These are phyloP conservation scores for Telmatherina bonti DNA, from an alignment of 2,797 vertebrate species.

Conservation along the genomic window DNA sequence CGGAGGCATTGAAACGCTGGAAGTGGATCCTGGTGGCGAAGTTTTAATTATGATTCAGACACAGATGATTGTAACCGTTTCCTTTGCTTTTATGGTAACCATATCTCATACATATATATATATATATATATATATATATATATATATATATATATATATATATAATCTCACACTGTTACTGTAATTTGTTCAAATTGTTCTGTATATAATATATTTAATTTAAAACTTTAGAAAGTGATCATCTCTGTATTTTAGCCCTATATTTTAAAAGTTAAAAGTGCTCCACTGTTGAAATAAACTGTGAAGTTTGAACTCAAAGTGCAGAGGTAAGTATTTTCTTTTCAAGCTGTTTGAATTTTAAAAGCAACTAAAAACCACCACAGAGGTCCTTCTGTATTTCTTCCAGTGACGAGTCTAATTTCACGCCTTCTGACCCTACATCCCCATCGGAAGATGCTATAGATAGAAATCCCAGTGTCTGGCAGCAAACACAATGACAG, in stretches of 20 bases:
- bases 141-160: no score
- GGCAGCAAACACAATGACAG: no score
- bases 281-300: conserved; percentile 69
- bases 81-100: conserved; percentile 77
- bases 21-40: conserved; percentile 29
- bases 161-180: conserved; percentile 45
- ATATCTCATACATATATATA: conserved; percentile 24
- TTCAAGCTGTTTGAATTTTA: neutral
- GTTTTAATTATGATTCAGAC: conserved; percentile 64
- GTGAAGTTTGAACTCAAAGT: conserved; percentile 42
- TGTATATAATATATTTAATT: conserved; percentile 78
- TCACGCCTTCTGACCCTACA: no score
- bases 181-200: conserved; percentile 61
- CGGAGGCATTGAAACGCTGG: conserved; percentile 37
- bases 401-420: no score
- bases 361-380: neutral
- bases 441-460: no score
- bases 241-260: conserved; percentile 55
- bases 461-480: no score
- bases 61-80: conserved; percentile 74
- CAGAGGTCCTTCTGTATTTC: neutral
- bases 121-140: no score
- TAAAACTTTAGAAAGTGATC: conserved; percentile 61
- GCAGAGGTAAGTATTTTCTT: neutral
- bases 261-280: conserved; percentile 61